Evolutionary conservation across 2,888 invertebrate genomes (phyloP).

Genomic region (Gibbula magus): DNA sequence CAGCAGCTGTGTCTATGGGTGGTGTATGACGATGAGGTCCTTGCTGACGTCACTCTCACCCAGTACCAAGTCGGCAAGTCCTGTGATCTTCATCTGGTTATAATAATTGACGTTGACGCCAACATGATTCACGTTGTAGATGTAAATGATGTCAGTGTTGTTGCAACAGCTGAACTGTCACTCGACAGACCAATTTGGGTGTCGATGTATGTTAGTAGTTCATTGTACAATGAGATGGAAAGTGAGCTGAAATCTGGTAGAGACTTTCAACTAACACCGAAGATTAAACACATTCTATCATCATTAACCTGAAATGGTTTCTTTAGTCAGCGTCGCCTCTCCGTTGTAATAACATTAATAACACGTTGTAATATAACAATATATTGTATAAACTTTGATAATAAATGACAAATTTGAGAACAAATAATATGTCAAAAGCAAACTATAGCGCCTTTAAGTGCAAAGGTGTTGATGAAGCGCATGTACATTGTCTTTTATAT

Average conservation of each 20-base stretch:
- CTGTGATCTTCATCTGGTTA: not conserved
- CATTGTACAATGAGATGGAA: not conserved
- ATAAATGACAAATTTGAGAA: too few species aligned
- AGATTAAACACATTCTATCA: not conserved
- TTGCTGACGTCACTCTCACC: not conserved
- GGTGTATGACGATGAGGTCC: not conserved
- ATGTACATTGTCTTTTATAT: too few species aligned
- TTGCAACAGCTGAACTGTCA: not conserved
- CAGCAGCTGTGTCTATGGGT: not conserved
- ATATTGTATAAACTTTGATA: too few species aligned
- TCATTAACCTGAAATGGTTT: too few species aligned
- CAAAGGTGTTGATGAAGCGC: too few species aligned
- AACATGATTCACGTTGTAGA: not conserved
- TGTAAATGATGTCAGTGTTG: not conserved
- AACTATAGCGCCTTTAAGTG: too few species aligned
- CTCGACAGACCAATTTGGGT: not conserved
- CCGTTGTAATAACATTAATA: too few species aligned
- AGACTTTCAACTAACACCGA: not conserved
- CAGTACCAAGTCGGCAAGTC: not conserved
- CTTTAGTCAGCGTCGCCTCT: too few species aligned
- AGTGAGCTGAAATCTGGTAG: not conserved
- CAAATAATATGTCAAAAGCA: too few species aligned
- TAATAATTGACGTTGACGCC: not conserved
- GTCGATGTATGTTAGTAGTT: not conserved
- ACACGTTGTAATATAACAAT: too few species aligned